Base-by-base conservation (phyloP, 2,888 invertebrate genomes). In the Nomada flava region DNA sequence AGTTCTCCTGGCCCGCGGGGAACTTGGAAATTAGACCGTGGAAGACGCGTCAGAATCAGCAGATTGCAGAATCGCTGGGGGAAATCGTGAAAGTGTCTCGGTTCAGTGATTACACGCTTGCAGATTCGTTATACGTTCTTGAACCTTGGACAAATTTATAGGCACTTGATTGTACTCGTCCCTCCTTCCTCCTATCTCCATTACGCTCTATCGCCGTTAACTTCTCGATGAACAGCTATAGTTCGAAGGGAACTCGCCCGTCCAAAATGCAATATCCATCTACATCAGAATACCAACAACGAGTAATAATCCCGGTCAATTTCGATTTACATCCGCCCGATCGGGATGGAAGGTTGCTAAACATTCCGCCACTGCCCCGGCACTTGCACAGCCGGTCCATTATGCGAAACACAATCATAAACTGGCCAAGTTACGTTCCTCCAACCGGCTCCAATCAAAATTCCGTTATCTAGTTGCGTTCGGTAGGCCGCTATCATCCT, bases 1-100 rank as follows among this genome's bases (percentile, higher is more conserved):
- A 79, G 68, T 81, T 75, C 76, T 69, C 80, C 71, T 1, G 20
- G 18, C 23, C 74, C 65, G 53, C 60, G 64, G 60, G 55, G 44
- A 78, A 78, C 78, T 80, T 59, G 76, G 62, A 60, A 77, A 85
- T 73, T 85, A 76, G 76, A 71, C 50, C 53, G 59, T 18, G 60
- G 13, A 26, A 23, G 29, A 55, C 47, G 60, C 26, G 57, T 29
- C 44, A 42, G 50, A 69, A 70, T 76, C 76, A 23, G 57, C 26
- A 52, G 52, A 68, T 72, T 50, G 50, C 57, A 57, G 78, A 59
- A 42, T 50, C 71, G 26, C 42, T 9, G 57, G 47, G 15, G 64
- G 50, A 53, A 60, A 60, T 36, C 50, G 71, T 68, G 67, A 67
- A 63, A 72, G 29, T 50, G 67, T 67, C 36, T 29, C 0, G 71